Percentiles rank a stretch among this genome's conserved stretches.
phyloP scores from a whole-genome alignment of 2,797 vertebrate genomes.

The Neomorphus geoffroyi region DNA sequence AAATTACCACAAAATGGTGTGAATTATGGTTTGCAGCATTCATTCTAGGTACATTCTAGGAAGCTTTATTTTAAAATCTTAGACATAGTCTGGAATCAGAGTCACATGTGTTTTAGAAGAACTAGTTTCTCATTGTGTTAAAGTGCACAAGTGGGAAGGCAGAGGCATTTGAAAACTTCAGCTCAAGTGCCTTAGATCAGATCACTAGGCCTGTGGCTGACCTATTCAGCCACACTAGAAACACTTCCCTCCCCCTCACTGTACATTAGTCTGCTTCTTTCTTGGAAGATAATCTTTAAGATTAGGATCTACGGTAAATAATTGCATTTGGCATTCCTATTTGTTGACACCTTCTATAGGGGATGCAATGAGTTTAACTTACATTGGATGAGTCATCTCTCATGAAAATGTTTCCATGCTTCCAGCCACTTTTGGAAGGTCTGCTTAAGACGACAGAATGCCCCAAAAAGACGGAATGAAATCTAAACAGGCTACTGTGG shows the following conservation, averaged over 20 bases:
- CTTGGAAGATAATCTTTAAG: background rate
- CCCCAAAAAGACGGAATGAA: background rate
- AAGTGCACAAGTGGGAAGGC: slow-evolving; percentile 36
- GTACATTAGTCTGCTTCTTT: background rate
- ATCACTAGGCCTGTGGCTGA: slow-evolving; percentile 8
- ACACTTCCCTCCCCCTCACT: background rate
- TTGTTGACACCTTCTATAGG: background rate
- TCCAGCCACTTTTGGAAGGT: background rate
- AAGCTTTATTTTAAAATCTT: slow-evolving; percentile 25
- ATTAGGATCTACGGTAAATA: slow-evolving; percentile 9
- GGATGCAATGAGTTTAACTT: background rate
- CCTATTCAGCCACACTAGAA: slow-evolving; percentile 3
- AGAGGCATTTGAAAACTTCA: slow-evolving; percentile 37
- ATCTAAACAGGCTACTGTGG: background rate
- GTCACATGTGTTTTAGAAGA: background rate
- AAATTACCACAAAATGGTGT: slow-evolving; percentile 8
- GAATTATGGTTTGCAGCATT: background rate
- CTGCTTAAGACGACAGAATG: background rate
- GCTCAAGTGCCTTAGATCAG: background rate
- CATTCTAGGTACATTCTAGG: background rate
- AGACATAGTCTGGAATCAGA: background rate
- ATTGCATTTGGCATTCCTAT: background rate
- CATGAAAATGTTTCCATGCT: background rate
- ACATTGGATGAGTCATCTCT: background rate
- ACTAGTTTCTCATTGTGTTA: slow-evolving; percentile 17